Conservation (phyloP, 1,140 invertebrate genomes). For the Delia radicum region DNA sequence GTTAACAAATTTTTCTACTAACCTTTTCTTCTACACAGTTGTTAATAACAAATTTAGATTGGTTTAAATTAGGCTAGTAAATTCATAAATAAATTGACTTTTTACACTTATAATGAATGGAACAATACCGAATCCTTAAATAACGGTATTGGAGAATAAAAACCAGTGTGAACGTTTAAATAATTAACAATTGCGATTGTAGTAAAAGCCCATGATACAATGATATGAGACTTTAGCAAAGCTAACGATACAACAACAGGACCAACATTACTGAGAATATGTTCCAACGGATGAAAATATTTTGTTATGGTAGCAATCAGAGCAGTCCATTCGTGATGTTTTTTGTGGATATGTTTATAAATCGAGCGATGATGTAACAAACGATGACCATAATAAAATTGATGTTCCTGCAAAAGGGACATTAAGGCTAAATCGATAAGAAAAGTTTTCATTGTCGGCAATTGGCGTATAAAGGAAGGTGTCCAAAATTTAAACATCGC, state of each 20-base stretch:
- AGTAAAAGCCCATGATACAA: conserved; percentile 79
- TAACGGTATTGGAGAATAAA: conserved; percentile 83
- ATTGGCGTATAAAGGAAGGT: conserved; percentile 59
- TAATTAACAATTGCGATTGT: conserved; percentile 75
- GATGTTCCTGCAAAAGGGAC: conserved; percentile 76
- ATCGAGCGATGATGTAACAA: conserved; percentile 71
- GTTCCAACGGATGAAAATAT: conserved; percentile 86
- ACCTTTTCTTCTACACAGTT: too few species aligned
- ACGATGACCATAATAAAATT: conserved; percentile 86
- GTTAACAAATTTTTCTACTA: too few species aligned
- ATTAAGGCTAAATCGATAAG: conserved; percentile 72
- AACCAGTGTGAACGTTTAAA: conserved; percentile 82
- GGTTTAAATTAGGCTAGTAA: too few species aligned
- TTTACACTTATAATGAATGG: conserved; percentile 71
- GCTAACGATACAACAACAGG: conserved; percentile 76
- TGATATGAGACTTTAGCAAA: conserved; percentile 75
- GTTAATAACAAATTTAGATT: too few species aligned
- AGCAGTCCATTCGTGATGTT: conserved; percentile 82
- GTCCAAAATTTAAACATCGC: conserved; percentile 59
- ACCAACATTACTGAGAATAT: conserved; percentile 78
- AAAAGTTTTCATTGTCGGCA: conserved; percentile 78
- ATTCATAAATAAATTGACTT: neutral
- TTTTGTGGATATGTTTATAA: conserved; percentile 83
- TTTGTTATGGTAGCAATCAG: conserved; percentile 77
- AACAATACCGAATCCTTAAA: conserved; percentile 78